These are phyloP conservation scores for Melieria picta DNA, from an alignment of 2,888 invertebrate species.

Conservation along the genomic window DNA sequence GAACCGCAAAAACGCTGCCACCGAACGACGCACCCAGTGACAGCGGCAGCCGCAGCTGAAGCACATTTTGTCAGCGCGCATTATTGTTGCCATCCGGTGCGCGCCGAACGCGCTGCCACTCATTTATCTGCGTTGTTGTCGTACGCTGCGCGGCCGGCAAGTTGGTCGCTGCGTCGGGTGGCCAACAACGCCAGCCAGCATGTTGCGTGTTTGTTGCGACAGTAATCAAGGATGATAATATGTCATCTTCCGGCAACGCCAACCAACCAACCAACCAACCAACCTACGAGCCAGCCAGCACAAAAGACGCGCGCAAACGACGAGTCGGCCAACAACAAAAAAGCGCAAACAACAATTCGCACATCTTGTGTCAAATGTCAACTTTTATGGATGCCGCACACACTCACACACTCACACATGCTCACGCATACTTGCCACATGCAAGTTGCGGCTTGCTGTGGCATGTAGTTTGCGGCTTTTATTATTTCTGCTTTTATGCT, in stretches of 20 bases:
- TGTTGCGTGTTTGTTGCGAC: constrained; percentile 26
- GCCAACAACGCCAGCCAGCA: neutral
- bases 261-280: neutral
- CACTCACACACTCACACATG: neutral
- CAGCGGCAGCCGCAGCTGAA: constrained; percentile 8
- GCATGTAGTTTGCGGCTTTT: too few relatives aligned
- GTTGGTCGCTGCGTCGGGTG: too few relatives aligned
- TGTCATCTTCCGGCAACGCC: constrained; percentile 20
- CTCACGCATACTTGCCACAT: neutral
- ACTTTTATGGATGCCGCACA: constrained; percentile 17
- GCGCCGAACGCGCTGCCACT: neutral
- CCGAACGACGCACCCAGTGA: neutral
- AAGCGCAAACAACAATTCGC: constrained; percentile 8
- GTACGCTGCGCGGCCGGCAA: neutral
- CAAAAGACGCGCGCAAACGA: neutral
- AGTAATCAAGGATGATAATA: constrained; percentile 36
- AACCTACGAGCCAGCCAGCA: neutral
- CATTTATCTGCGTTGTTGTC: neutral
- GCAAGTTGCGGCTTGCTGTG: too few relatives aligned
- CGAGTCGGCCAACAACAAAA: too few relatives aligned
- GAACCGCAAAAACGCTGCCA: too few relatives aligned
- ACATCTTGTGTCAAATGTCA: constrained; percentile 29
- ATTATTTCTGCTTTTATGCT: too few relatives aligned
- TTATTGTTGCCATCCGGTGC: neutral
- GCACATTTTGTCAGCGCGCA: neutral